Percentiles rank a stretch among this genome's conserved stretches.
Conservation (phyloP, 2,797 vertebrate genomes). For the Tangara arthus region DNA sequence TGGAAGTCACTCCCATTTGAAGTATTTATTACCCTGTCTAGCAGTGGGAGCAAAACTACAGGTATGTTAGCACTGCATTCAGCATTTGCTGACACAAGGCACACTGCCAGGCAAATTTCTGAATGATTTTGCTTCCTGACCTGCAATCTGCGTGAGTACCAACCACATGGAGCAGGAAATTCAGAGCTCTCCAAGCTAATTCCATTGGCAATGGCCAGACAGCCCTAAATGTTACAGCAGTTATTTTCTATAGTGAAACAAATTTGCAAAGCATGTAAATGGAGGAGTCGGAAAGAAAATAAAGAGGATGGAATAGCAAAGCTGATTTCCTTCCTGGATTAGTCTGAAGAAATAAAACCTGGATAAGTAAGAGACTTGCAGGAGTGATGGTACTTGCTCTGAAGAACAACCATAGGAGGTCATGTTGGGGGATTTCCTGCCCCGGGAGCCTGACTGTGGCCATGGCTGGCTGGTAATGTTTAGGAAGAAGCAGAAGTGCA, state of each 20-base stretch:
- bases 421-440: neutral
- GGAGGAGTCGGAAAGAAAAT: neutral
- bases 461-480: accelerated
- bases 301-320: neutral
- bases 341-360: neutral
- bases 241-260: neutral
- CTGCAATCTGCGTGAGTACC: neutral
- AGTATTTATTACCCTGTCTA: neutral
- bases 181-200: neutral
- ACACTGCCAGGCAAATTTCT: neutral
- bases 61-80: neutral
- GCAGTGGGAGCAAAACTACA: neutral
- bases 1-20: neutral
- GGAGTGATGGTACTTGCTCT: neutral
- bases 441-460: neutral
- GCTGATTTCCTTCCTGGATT: neutral
- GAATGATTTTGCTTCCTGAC: neutral
- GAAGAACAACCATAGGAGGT: neutral
- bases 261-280: neutral
- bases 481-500: neutral
- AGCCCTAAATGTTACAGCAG: neutral
- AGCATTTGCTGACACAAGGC: neutral
- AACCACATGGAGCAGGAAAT: neutral
- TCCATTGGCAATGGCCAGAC: neutral
- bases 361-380: neutral